Conservation (phyloP, 2,113 vertebrate genomes). For the Eleginops maclovinus region DNA sequence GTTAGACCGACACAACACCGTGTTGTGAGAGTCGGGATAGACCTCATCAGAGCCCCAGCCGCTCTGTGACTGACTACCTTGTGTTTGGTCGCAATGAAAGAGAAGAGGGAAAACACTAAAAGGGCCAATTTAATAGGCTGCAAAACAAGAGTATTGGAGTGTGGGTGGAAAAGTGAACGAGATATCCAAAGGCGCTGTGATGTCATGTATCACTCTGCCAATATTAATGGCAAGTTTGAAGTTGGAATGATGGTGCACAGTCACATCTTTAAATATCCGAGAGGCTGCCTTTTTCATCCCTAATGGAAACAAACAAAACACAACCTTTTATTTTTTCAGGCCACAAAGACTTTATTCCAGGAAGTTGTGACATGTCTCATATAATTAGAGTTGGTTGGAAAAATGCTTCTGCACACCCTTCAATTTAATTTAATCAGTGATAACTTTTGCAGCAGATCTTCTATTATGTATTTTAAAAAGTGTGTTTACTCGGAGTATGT, state of each 20-base stretch:
- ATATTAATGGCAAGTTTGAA: slow-evolving; percentile 53
- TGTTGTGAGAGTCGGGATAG: slow-evolving; percentile 51
- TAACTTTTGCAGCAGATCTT: not conserved
- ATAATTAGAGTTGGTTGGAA: slow-evolving; percentile 19
- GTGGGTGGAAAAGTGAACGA: slow-evolving; percentile 58
- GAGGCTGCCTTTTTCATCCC: slow-evolving; percentile 20
- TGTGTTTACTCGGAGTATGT: not conserved
- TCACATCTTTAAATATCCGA: slow-evolving; percentile 43
- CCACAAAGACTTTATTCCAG: slow-evolving; percentile 15
- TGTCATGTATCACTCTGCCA: slow-evolving; percentile 65
- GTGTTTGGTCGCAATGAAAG: slow-evolving; percentile 59
- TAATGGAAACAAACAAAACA: slow-evolving; percentile 30
- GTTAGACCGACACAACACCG: slow-evolving; percentile 55
- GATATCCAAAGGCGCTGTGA: slow-evolving; percentile 54
- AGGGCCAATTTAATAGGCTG: slow-evolving; percentile 68
- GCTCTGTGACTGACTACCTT: slow-evolving; percentile 46
- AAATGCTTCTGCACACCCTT: not conserved
- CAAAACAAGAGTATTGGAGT: slow-evolving; percentile 59
- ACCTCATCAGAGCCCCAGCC: slow-evolving; percentile 51
- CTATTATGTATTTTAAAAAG: slow-evolving; percentile 6
- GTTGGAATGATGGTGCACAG: slow-evolving; percentile 44
- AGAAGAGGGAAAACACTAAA: slow-evolving; percentile 59
- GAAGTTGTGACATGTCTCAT: slow-evolving; percentile 21
- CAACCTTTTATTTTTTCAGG: not conserved
- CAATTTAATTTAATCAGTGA: not conserved